Conservation (phyloP, 2,797 vertebrate species). For the Mycteria americana region DNA sequence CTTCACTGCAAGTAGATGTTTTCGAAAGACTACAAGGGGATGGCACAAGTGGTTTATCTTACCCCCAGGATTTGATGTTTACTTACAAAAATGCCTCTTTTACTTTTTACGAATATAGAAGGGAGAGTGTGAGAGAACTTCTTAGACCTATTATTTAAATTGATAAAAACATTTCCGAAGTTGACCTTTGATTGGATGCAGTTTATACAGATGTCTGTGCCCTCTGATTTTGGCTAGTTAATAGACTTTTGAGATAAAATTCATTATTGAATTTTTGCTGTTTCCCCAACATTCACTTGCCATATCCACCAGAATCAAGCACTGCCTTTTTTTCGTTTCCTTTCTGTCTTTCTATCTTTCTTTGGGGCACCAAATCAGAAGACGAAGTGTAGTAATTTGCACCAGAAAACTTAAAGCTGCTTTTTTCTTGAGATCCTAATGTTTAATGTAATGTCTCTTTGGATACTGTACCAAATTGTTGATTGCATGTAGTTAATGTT, state of each 20-base stretch:
- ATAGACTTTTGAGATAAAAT: constrained; percentile 56
- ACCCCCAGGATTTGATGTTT: constrained; percentile 68
- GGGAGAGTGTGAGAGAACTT: constrained; percentile 41
- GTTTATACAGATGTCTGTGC: constrained; percentile 45
- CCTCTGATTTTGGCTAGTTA: constrained; percentile 52
- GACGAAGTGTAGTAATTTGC: constrained; percentile 79
- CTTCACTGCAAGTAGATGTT: constrained; percentile 67
- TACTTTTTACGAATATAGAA: constrained; percentile 35
- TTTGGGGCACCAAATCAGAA: constrained; percentile 77
- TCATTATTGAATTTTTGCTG: constrained; percentile 56
- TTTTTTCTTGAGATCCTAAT: constrained; percentile 79
- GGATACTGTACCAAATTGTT: constrained; percentile 81
- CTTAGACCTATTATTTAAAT: constrained; percentile 31
- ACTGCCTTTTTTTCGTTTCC: constrained; percentile 55
- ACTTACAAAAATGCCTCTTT: constrained; percentile 64
- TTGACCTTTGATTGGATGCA: constrained; percentile 41
- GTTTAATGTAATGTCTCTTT: constrained; percentile 80
- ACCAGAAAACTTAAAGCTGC: constrained; percentile 81
- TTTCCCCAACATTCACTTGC: constrained; percentile 66
- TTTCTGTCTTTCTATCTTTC: constrained; percentile 11
- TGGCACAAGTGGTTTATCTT: constrained; percentile 71
- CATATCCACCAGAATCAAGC: constrained; percentile 68
- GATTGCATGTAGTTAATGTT: constrained; percentile 89
- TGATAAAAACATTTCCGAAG: constrained; percentile 32
- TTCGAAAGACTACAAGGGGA: constrained; percentile 28